Base-by-base conservation (phyloP, 2,888 invertebrate genomes). In the Diachrysia chrysitis region DNA sequence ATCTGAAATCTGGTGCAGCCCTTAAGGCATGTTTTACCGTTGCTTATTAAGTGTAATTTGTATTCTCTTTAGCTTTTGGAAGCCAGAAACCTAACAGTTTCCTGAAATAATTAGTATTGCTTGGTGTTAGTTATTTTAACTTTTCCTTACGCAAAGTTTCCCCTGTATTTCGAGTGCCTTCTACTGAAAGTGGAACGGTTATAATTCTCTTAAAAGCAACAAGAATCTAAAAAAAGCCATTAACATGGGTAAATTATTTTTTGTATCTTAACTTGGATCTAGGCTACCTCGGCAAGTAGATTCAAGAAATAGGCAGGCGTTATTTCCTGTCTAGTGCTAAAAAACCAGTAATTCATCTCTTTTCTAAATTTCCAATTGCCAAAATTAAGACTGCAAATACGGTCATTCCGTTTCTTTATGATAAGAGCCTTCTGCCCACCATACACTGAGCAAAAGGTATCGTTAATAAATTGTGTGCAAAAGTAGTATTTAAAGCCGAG, bases 1-100 rank as follows among this genome's bases (percentile, higher is more conserved):
- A 68, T 73, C 70, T 75, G 0, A 32, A 55, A 67, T 69, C 69
- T 77, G 73, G 78, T 69, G 59, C 78, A 78, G 64, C 75, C 75
- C 73, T 78, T 56, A 35, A 73, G 62, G 73, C 73, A 73, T 73
- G 63, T 53, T 21, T 53, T 75, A 77, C 74, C 74, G 78, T 78
- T 77, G 59, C 19, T 17, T 62, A 51, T 51, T 51, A 51, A 21
- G 48, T 51, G 48, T 19, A 51, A 51, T 19, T 51, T 21, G 21
- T 51, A 48, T 48, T 48, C 19, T 48, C 19, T 10, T 42, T 42
- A n/a, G 42, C 42, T 48, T 48, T 48, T 19, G 19, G 48, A 10
- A 48, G 19, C 17, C 48, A 48, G 42, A 42, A 42, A 48, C 19
- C 48, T 48, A 19, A 48, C 48, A 48, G 48, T 48, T 48, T 19